phyloP scores from a whole-genome alignment of 2,888 invertebrate genomes.

The Hydrotaea diabolus region DNA sequence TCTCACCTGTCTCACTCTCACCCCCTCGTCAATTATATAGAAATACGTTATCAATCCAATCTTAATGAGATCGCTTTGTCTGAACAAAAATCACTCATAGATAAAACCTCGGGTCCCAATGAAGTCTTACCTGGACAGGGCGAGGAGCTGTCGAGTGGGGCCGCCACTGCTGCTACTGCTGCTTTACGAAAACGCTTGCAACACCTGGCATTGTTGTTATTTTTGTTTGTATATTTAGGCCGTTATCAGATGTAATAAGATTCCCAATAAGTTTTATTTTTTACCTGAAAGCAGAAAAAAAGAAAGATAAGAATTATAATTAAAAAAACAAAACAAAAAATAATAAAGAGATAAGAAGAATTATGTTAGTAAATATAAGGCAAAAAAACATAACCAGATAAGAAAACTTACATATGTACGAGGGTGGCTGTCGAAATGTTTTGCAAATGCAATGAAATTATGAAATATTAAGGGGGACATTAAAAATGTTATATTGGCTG shows the following conservation, averaged over 20 bases:
- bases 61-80: conserved; percentile 90
- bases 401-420: not conserved
- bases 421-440: not conserved
- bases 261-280: conserved; percentile 1
- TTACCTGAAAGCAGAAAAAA: conserved; percentile 34
- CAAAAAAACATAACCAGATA: no score
- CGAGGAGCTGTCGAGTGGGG: conserved; percentile 69
- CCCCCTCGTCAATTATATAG: conserved; percentile 77
- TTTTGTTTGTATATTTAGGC: conserved; percentile 31
- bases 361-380: conserved; percentile 26
- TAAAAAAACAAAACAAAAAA: not conserved
- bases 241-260: conserved; percentile 1
- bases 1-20: not conserved
- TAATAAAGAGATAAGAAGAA: not conserved
- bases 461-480: no score
- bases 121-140: conserved; percentile 72
- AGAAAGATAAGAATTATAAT: not conserved
- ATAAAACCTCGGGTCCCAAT: conserved; percentile 74
- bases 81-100: conserved; percentile 84
- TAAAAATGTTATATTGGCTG: no score
- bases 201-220: not conserved
- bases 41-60: conserved; percentile 88
- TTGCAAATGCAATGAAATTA: not conserved
- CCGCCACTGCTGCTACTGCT: conserved; percentile 40
- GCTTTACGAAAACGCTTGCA: not conserved